Evolutionary conservation across 2,113 vertebrate genomes (phyloP), one percentile per base, ranked within the genome.

Genomic region (Sprattus sprattus): DNA sequence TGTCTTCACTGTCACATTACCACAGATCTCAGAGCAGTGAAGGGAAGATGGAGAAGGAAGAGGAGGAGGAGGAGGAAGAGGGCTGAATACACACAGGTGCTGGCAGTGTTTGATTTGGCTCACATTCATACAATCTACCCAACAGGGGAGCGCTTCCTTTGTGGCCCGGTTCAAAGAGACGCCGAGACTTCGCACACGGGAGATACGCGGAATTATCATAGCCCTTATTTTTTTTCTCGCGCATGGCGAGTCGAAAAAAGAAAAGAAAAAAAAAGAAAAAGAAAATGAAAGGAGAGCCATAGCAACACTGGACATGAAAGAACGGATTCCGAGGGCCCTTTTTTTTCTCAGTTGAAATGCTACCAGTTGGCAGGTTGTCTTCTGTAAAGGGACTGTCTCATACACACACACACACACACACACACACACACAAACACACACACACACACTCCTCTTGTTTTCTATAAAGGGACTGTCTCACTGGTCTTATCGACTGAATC

Each of bases 51-150:
- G 52, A 54, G 52, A 16, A 18, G 52, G 52, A 20, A 11, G 47
- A 64, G 22, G 22, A 9, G 22, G 57, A 64, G 22, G 57, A 22
- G 54, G 54, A 60, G 20, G 4, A n/a, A n/a, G 64, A 67, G 52
- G 64, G 64, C 25, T 13, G n/a, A 28, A 3, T 71, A 32, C 64
- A 71, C 25, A 32, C 64, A 71, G 64, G 64, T 71, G 64, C 64
- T 25, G 25, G 64, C 0, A 9, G n/a, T 32, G 64, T 71, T 71
- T 71, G 64, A 10, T 13, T 71, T 71, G 64, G 64, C 64, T 71
- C 6, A 39, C 88, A 89, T 83, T 20, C 88, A 71, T 87, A 84
- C 86, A 80, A 86, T 89, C 85, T 4, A 78, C 64, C n/a, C 64
- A 91, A 90, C 85, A 0, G 87, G 45, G 91, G 89, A 28, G n/a